Conservation (phyloP, 2,888 invertebrate species). For the Salticus scenicus region DNA sequence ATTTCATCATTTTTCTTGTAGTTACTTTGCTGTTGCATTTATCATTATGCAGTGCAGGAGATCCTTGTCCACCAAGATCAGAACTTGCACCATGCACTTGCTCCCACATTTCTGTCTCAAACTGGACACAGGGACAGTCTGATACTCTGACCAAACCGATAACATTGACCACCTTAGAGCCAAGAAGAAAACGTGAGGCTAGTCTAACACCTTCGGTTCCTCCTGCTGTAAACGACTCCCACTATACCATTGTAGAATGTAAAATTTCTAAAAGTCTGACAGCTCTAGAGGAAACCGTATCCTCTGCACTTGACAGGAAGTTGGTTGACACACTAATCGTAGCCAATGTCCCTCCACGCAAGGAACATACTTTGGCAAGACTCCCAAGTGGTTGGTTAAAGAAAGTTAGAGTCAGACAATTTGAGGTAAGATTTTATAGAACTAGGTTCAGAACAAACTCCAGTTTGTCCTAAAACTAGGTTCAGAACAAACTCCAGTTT, state of each 20-base stretch:
- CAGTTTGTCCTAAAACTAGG: no score
- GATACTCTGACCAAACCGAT: no score
- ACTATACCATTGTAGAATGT: slow-evolving; percentile 28
- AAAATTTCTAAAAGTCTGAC: background rate
- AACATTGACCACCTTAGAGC: background rate
- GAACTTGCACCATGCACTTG: slow-evolving; percentile 31
- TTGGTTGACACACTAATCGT: slow-evolving; percentile 39
- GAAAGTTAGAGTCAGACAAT: slow-evolving; percentile 38
- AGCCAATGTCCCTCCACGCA: slow-evolving; percentile 13
- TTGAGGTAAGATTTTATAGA: slow-evolving; percentile 29
- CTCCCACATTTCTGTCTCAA: background rate
- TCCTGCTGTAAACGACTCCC: background rate
- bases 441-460: no score
- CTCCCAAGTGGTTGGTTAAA: slow-evolving; percentile 23
- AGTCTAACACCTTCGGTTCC: background rate
- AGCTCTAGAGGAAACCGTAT: slow-evolving; percentile 4
- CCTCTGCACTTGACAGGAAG: slow-evolving; percentile 38
- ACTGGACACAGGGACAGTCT: no score
- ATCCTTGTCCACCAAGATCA: slow-evolving; percentile 24
- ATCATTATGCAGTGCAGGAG: slow-evolving; percentile 1
- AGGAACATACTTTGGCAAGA: slow-evolving; percentile 26
- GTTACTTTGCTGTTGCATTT: background rate
- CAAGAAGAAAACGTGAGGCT: background rate
- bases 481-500: no score
- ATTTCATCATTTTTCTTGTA: background rate